A percentile compares a stretch with the other conserved stretches of the same genome.
Conservation (phyloP, 2,888 invertebrate genomes). For the Zonitis immaculata region DNA sequence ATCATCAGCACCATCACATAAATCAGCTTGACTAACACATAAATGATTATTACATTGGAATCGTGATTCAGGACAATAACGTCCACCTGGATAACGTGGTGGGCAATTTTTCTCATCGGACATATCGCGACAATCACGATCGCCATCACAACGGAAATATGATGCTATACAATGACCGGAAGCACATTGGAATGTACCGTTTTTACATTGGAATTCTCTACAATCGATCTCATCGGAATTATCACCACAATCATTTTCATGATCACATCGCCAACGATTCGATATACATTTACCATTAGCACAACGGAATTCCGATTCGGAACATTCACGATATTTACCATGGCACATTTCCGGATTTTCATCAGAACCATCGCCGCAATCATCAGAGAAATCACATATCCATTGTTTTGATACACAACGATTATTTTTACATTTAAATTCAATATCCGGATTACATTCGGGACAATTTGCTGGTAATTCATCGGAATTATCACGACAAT, state of each 20-base stretch:
- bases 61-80: conserved; percentile 83
- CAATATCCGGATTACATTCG: conserved; percentile 77
- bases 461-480: conserved; percentile 90
- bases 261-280: conserved; percentile 94
- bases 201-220: conserved; percentile 74
- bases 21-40: conserved; percentile 83
- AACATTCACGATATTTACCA: conserved; percentile 75
- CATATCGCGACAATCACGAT: conserved; percentile 82
- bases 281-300: conserved; percentile 89
- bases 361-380: conserved; percentile 92
- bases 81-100: conserved; percentile 78
- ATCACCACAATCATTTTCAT: conserved; percentile 94
- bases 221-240: conserved; percentile 86
- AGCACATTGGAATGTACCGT: conserved; percentile 86
- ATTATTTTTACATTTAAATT: conserved; percentile 91
- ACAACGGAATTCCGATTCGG: conserved; percentile 95
- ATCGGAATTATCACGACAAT: too few relatives aligned
- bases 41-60: conserved; percentile 91
- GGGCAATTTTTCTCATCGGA: conserved; percentile 88
- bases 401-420: conserved; percentile 84
- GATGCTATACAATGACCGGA: conserved; percentile 91
- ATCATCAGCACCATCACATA: conserved; percentile 94
- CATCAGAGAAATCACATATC: conserved; percentile 88
- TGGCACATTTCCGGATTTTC: conserved; percentile 82
- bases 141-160: conserved; percentile 85